Conservation (phyloP, 2,113 vertebrate genomes). For the Anguilla japonica region DNA sequence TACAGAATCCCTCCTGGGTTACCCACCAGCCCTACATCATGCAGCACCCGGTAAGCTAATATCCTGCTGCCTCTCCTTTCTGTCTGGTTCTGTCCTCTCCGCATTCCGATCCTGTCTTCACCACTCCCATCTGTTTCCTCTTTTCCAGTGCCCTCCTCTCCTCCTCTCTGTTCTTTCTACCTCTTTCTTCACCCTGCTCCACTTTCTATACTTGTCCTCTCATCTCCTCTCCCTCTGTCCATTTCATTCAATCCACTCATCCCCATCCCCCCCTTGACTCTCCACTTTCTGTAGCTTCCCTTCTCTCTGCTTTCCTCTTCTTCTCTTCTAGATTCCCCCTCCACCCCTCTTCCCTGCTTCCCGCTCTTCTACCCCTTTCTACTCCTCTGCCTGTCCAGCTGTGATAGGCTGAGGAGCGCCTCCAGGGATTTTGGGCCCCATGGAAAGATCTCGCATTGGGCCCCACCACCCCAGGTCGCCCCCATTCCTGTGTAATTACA, state of each 20-base stretch:
- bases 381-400: not conserved
- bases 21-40: slow-evolving; percentile 94
- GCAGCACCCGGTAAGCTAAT: slow-evolving; percentile 92
- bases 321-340: not conserved
- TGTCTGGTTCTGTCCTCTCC: not conserved
- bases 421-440: no score
- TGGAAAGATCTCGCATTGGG: no score
- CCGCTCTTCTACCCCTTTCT: not conserved
- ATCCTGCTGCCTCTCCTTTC: not conserved
- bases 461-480: no score
- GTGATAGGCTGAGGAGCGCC: not conserved
- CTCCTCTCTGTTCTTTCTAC: not conserved
- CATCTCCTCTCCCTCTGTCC: not conserved
- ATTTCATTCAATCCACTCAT: no score
- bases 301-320: no score
- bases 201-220: not conserved
- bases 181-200: not conserved
- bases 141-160: not conserved
- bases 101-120: not conserved
- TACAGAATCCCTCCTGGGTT: slow-evolving; percentile 97
- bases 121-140: not conserved
- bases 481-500: no score
- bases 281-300: no score
- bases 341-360: not conserved
- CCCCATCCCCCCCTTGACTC: not conserved